Base-by-base conservation (phyloP, 2,113 vertebrate genomes). In the Elaphurus davidianus region DNA sequence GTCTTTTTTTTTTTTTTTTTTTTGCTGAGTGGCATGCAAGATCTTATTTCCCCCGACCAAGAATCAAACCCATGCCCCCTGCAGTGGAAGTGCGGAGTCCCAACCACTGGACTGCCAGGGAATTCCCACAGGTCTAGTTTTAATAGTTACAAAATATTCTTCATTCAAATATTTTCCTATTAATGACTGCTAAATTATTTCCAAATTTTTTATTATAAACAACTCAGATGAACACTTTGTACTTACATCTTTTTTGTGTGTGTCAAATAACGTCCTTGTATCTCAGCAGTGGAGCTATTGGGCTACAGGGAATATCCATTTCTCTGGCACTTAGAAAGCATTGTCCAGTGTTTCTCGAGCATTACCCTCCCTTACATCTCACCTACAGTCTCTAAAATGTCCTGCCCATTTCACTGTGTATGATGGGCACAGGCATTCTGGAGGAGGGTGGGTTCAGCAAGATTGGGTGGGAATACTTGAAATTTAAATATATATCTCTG, bases 121-220 rank as follows among this genome's bases (percentile, higher is more conserved):
- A 52, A 81, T 50, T 52, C 78, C 47, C 28, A 27, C 40, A 43
- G 40, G 71, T 81, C 47, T 47, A 81, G 71, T 82, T 92, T 96
- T 74, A 81, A 59, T 30, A 85, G 86, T 92, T 96, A 83, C 43
- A 78, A 87, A 86, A 64, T 76, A 94, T 76, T 12, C 55, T 86
- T 89, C 76, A 14, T 28, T 97, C 62, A 50, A 59, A 25, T 43
- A 33, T 78, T 54, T 2, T 16, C 36, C 27, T 87, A 52, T 87
- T 93, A 79, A 84, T 71, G 45, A 64, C 40, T 4, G 1, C 45
- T 81, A 64, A 64, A 30, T 50, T 25, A 86, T 86, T 92, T 86
- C 79, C 64, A 86, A 97, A 79, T 36, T 94, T 94, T 93, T 94
- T 50, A 71, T 83, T 92, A 85, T 71, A 57, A 96, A 96, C 36